Evolutionary conservation across 2,888 invertebrate genomes (phyloP).

Genomic region (Drosophila monieri): DNA sequence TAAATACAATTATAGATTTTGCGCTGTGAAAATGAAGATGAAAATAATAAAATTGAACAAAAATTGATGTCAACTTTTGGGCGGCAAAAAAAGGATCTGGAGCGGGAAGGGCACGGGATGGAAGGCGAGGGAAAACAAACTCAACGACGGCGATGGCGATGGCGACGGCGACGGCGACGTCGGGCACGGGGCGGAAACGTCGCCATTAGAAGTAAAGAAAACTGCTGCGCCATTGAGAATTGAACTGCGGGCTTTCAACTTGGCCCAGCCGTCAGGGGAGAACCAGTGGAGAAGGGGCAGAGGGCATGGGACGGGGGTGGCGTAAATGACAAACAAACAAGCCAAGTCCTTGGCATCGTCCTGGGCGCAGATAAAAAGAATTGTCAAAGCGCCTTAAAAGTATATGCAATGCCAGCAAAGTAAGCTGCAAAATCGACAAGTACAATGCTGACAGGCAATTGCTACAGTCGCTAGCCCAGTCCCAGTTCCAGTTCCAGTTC

Average conservation of each 20-base stretch:
- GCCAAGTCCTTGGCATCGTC: slow-evolving; percentile 63
- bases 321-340: slow-evolving; percentile 79
- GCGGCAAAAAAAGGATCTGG: slow-evolving; percentile 25
- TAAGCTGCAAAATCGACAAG: slow-evolving; percentile 81
- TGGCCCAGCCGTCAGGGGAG: slow-evolving; percentile 45
- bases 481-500: neutral
- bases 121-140: slow-evolving; percentile 41
- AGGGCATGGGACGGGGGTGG: slow-evolving; percentile 29
- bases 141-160: slow-evolving; percentile 20
- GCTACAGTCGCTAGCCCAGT: slow-evolving; percentile 56
- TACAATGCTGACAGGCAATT: slow-evolving; percentile 80
- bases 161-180: slow-evolving; percentile 35
- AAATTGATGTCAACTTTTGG: slow-evolving; percentile 79
- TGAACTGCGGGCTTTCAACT: slow-evolving; percentile 74
- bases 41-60: slow-evolving; percentile 79
- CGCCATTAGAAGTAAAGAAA: slow-evolving; percentile 75
- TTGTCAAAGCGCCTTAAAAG: slow-evolving; percentile 80
- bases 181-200: slow-evolving; percentile 71
- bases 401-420: slow-evolving; percentile 80
- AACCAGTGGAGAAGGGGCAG: neutral
- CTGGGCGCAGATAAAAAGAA: slow-evolving; percentile 77
- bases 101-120: slow-evolving; percentile 1
- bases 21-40: slow-evolving; percentile 77
- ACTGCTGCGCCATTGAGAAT: slow-evolving; percentile 81
- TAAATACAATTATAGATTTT: slow-evolving; percentile 81